Evolutionary conservation across 2,113 vertebrate species (phyloP), one percentile per base, ranked within the genome.

Genomic region (Xiphias gladius): DNA sequence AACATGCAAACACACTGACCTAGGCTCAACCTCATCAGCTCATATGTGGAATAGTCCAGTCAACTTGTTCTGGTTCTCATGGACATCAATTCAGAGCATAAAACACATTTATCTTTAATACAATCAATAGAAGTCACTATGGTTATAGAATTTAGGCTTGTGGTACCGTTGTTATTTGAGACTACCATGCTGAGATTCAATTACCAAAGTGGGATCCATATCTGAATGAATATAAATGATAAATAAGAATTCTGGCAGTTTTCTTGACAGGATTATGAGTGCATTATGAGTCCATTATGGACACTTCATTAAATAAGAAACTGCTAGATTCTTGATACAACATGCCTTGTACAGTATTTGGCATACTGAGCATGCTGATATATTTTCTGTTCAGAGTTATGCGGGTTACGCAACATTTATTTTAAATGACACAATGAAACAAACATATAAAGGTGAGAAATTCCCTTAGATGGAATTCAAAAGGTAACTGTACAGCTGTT

Each of bases 221-320:
- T 79, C 77, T 71, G 64, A 70, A 39, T 76, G 54, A 52, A 76
- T 32, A 62, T 26, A 79, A 59, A 77, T 82, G 37, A 63, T 43
- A 76, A 61, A 68, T 0, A 48, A 26, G 32, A 26, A 37, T 43
- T 52, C 58, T 69, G n/a, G 19, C 59, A 24, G 22, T 73, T 72
- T 54, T 46, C 54, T 32, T 76, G 14, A 30, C 50, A 32, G 55
- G 64, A 59, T 71, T 57, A 74, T 68, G 43, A 80, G 9, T 46
- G 41, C 20, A 54, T 67, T 87, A 61, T 2, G 4, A 70, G 22
- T 30, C 55, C 39, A 69, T 69, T 68, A 67, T 24, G 2, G 14
- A 1, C 46, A 26, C 57, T n/a, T 65, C 48, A 46, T 58, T 59
- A 55, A 84, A 81, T 61, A 73, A 35, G 30, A 26, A 30, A 52